These are phyloP conservation scores for Trichogramma pretiosum DNA, from an alignment of 1,140 invertebrate species.

Conservation along the genomic window DNA sequence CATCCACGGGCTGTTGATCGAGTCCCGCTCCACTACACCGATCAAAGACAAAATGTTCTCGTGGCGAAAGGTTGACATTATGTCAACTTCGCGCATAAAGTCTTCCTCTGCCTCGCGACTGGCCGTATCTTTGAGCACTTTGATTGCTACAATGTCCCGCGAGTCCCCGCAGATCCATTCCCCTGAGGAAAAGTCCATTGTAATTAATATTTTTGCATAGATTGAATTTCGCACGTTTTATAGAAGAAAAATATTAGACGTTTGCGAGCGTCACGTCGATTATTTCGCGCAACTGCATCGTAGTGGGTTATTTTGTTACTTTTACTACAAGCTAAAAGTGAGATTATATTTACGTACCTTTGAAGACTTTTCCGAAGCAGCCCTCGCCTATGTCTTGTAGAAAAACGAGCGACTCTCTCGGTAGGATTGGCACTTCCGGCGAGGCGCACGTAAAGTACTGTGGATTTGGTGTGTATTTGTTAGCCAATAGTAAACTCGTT, in stretches of 20 bases:
- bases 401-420: conserved; percentile 57
- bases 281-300: too few species aligned
- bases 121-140: conserved; percentile 74
- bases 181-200: conserved; percentile 37
- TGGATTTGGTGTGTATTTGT: conserved; percentile 68
- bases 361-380: conserved; percentile 86
- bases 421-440: conserved; percentile 53
- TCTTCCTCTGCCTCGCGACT: conserved; percentile 75
- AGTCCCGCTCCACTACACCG: conserved; percentile 68
- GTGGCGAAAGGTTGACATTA: conserved; percentile 83
- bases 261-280: too few species aligned
- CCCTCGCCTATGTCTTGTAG: conserved; percentile 78
- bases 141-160: conserved; percentile 66
- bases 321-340: too few species aligned
- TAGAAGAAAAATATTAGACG: too few species aligned
- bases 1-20: conserved; percentile 73
- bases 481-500: conserved; percentile 54
- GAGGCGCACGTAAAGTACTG: conserved; percentile 58
- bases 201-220: conserved; percentile 1
- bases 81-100: conserved; percentile 80
- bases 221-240: conserved; percentile 2
- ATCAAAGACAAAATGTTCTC: conserved; percentile 77
- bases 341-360: conserved; percentile 54
- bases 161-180: conserved; percentile 45
- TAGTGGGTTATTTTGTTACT: too few species aligned